Conservation (phyloP, 1,140 invertebrate genomes). For the Musca vetustissima region DNA sequence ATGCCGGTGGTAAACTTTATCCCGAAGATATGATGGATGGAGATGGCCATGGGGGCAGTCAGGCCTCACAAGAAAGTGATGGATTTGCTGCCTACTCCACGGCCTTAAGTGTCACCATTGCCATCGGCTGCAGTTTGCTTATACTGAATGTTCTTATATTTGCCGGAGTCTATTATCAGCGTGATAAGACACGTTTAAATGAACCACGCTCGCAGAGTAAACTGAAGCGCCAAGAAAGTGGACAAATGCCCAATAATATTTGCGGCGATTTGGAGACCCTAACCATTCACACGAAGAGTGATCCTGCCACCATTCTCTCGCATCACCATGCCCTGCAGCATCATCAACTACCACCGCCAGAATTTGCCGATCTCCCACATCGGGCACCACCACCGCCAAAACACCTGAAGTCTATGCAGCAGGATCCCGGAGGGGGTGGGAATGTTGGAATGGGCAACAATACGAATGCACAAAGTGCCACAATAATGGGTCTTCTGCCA, state of each 20-base stretch:
- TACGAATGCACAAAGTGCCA: conserved; percentile 66
- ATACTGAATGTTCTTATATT: conserved; percentile 91
- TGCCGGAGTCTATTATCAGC: conserved; percentile 90
- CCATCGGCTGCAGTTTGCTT: conserved; percentile 88
- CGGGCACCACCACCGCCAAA: conserved; percentile 75
- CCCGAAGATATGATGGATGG: conserved; percentile 51
- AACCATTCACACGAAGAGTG: conserved; percentile 67
- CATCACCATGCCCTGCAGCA: conserved; percentile 71
- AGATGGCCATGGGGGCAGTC: conserved; percentile 56
- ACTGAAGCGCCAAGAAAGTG: conserved; percentile 77
- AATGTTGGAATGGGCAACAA: conserved; percentile 59
- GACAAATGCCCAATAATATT: conserved; percentile 81
- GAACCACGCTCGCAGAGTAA: conserved; percentile 61
- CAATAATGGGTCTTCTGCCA: conserved; percentile 58
- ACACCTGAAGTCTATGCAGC: conserved; percentile 64
- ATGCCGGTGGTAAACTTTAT: conserved; percentile 37
- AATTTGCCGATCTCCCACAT: conserved; percentile 74
- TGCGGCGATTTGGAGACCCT: conserved; percentile 74
- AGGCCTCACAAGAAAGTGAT: conserved; percentile 69
- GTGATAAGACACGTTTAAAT: conserved; percentile 78
- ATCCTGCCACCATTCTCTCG: conserved; percentile 66
- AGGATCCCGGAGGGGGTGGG: conserved; percentile 57
- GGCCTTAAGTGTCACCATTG: conserved; percentile 86
- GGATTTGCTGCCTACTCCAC: conserved; percentile 86
- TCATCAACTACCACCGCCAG: conserved; percentile 75